These are phyloP conservation scores for Rhinolophus ferrumequinum DNA, from an alignment of 2,113 vertebrate species.

Conservation along the genomic window DNA sequence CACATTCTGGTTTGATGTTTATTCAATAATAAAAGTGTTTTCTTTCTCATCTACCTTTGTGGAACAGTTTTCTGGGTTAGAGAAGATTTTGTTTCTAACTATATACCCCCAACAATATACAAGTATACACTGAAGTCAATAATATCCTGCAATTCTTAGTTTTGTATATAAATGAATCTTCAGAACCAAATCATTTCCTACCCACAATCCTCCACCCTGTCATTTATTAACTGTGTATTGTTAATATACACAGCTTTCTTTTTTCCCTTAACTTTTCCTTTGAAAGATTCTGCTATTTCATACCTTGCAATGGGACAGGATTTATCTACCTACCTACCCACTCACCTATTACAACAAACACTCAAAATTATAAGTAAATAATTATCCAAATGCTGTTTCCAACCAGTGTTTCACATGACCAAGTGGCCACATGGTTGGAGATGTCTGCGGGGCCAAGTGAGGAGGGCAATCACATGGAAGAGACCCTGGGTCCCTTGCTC, in stretches of 20 bases:
- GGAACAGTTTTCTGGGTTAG: neutral
- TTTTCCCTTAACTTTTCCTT: neutral
- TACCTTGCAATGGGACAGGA: neutral
- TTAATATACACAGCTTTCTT: neutral
- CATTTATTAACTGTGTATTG: neutral
- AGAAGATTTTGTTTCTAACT: neutral
- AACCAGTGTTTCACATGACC: neutral
- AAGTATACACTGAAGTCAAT: neutral
- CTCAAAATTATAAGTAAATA: neutral
- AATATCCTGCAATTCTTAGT: neutral
- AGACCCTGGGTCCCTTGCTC: neutral
- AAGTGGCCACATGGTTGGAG: neutral
- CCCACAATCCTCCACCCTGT: neutral
- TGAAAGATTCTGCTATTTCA: neutral
- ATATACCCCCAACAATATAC: neutral
- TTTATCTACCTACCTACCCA: neutral
- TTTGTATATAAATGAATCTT: neutral
- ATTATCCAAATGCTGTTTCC: neutral
- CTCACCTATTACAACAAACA: neutral
- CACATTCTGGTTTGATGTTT: neutral
- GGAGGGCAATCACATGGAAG: neutral
- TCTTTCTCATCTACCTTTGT: neutral
- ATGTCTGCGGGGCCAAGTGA: neutral
- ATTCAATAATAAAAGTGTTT: neutral
- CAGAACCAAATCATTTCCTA: neutral